Conservation (phyloP, 2,888 invertebrate species). For the Agrochola circellaris region DNA sequence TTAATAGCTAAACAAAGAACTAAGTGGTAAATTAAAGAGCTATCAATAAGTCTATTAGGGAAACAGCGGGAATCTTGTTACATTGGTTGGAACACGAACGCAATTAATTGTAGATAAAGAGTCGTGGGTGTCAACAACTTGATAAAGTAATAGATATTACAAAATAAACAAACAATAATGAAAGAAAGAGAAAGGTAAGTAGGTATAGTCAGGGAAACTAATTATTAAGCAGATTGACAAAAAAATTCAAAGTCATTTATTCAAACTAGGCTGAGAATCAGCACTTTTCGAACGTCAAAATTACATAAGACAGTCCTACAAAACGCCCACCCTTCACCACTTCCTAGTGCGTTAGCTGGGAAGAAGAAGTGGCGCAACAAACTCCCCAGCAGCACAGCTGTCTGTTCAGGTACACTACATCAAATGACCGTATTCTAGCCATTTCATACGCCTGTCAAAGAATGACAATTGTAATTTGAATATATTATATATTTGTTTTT, state of each 20-base stretch:
- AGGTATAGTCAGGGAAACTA: neutral
- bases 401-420: neutral
- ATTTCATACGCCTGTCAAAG: neutral
- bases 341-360: no score
- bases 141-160: neutral
- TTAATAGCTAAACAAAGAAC: neutral
- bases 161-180: neutral
- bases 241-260: no score
- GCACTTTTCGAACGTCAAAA: no score
- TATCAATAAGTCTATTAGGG: constrained; percentile 1
- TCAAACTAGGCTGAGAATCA: no score
- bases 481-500: neutral
- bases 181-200: neutral
- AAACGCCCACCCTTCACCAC: no score
- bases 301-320: no score
- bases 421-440: no score
- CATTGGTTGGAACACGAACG: neutral
- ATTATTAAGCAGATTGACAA: neutral
- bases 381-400: no score
- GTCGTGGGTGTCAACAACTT: neutral
- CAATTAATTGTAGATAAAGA: neutral
- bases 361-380: no score
- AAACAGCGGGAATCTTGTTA: constrained; percentile 13
- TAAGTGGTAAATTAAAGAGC: neutral
- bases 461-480: neutral